Conservation (phyloP, 2,888 invertebrate species). For the Troilus luridus region DNA sequence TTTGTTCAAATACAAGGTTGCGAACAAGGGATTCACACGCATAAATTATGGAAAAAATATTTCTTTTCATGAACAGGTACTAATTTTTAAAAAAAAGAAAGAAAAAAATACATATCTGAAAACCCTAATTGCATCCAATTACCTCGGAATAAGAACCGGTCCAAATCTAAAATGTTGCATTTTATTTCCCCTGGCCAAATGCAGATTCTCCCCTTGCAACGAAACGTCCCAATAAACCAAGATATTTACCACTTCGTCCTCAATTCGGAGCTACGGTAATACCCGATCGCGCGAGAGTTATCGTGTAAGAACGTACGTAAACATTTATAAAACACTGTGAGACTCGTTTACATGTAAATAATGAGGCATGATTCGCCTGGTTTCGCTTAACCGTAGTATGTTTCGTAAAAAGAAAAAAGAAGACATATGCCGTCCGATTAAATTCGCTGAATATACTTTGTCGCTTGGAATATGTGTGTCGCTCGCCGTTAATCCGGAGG, state of each 20-base stretch:
- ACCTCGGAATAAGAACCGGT: background rate
- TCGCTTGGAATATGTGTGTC: no score
- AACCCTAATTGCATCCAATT: background rate
- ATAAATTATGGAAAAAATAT: background rate
- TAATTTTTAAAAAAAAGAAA: no score
- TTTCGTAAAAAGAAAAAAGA: background rate
- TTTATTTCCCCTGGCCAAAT: background rate
- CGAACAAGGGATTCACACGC: background rate
- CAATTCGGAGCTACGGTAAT: background rate
- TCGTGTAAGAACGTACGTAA: background rate
- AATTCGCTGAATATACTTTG: background rate
- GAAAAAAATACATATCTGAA: background rate
- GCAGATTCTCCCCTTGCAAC: background rate
- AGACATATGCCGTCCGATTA: background rate
- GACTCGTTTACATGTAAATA: constrained; percentile 4
- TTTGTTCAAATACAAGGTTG: background rate
- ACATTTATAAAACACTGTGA: background rate
- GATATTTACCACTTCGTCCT: background rate
- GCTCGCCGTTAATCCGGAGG: no score
- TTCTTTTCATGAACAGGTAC: background rate
- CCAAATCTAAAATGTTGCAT: background rate
- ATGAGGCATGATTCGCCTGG: background rate
- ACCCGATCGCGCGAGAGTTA: background rate
- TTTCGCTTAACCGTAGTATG: background rate
- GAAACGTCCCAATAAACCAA: background rate